These are phyloP conservation scores for Aramus guarauna DNA, from an alignment of 2,113 vertebrate genomes.

Conservation along the genomic window DNA sequence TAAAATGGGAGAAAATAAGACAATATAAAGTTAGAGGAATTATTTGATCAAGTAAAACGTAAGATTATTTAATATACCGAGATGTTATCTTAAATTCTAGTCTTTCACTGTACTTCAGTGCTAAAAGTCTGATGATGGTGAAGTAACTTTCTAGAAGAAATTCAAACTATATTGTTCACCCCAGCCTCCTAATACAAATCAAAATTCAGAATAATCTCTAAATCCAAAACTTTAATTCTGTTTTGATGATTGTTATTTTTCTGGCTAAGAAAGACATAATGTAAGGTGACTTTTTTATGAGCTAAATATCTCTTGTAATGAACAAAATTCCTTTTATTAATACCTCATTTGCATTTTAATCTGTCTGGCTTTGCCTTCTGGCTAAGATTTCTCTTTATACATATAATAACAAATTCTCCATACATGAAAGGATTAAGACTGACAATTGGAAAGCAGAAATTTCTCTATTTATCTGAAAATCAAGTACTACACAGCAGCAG, in stretches of 20 bases:
- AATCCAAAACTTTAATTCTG: background rate
- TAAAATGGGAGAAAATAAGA: background rate
- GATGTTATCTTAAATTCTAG: background rate
- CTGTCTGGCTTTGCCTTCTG: background rate
- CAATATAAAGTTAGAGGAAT: background rate
- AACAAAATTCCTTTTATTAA: background rate
- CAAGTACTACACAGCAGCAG: background rate
- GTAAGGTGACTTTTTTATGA: background rate
- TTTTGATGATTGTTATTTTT: background rate
- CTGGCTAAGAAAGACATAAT: background rate
- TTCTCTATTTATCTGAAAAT: background rate
- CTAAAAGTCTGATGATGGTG: background rate
- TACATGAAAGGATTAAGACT: background rate
- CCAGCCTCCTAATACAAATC: background rate
- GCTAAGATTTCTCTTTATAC: background rate
- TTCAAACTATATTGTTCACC: background rate
- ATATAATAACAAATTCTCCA: background rate
- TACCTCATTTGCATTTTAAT: background rate
- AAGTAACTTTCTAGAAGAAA: background rate
- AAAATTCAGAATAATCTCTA: background rate
- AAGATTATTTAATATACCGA: background rate
- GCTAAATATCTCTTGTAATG: background rate
- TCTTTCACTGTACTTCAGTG: background rate
- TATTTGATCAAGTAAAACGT: background rate
- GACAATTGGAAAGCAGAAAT: background rate